Conservation (phyloP, 2,113 vertebrate genomes). For the Pampusana beccarii region DNA sequence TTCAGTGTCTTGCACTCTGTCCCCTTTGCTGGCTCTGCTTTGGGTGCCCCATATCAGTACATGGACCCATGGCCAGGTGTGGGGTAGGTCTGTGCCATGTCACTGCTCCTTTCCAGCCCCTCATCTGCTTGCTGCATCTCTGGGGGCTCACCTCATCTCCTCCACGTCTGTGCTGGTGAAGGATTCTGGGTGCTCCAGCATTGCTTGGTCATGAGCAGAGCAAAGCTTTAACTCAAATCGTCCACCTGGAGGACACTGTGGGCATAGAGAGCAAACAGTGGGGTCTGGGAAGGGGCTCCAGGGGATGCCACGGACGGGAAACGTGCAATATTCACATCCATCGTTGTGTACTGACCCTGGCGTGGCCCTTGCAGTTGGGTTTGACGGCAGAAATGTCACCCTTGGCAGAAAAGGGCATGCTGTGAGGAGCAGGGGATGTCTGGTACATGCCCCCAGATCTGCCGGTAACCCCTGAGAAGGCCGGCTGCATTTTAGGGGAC, state of each 20-base stretch:
- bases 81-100: background rate
- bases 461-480: background rate
- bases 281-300: background rate
- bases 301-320: rapidly evolving
- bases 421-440: background rate
- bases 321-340: constrained; percentile 40
- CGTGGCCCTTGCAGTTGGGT: background rate
- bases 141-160: background rate
- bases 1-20: background rate
- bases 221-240: background rate
- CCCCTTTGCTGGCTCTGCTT: background rate
- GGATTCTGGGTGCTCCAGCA: background rate
- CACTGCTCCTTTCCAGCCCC: background rate
- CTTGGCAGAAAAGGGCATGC: background rate
- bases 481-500: background rate
- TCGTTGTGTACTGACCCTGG: background rate
- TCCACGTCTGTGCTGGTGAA: background rate
- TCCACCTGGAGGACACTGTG: background rate
- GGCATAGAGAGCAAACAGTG: background rate
- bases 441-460: background rate
- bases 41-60: rapidly evolving
- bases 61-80: rapidly evolving
- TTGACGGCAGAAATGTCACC: background rate
- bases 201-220: background rate
- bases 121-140: background rate